Percentiles rank a stretch among this genome's conserved stretches.
Evolutionary conservation across 2,888 invertebrate genomes (phyloP).

Genomic region (Perizoma affinitatum): DNA sequence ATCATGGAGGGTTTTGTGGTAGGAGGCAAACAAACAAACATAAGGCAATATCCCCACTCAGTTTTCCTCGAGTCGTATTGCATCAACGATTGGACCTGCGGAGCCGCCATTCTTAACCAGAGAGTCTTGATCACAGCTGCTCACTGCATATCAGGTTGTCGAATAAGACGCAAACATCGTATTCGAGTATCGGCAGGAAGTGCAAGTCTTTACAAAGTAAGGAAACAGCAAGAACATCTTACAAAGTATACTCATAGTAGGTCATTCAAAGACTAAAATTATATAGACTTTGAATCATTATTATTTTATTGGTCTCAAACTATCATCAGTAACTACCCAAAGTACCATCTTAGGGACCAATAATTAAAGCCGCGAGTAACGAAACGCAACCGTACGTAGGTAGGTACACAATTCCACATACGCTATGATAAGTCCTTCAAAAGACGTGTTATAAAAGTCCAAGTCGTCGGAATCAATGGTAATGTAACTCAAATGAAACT

Average conservation of each 20-base stretch:
- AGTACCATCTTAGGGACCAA: no score
- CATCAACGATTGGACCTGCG: slow-evolving; percentile 37
- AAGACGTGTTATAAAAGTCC: no score
- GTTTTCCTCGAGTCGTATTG: slow-evolving; percentile 32
- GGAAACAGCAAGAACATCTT: neutral
- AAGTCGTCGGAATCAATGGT: no score
- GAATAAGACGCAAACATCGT: neutral
- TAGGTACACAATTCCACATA: no score
- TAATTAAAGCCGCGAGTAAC: no score
- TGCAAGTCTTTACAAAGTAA: slow-evolving; percentile 32
- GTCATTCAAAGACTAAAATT: no score
- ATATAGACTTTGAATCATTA: no score
- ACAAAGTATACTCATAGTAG: neutral
- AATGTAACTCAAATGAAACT: no score
- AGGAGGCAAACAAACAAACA: slow-evolving; percentile 33
- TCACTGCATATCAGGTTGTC: slow-evolving; percentile 39
- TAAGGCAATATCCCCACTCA: slow-evolving; percentile 35
- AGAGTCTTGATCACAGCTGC: slow-evolving; percentile 45
- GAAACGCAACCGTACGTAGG: no score
- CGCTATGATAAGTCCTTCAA: no score
- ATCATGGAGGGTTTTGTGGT: slow-evolving; percentile 40
- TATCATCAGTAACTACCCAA: no score
- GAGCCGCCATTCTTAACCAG: slow-evolving; percentile 47
- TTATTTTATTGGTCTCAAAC: no score
- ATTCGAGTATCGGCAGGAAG: slow-evolving; percentile 26